Base-by-base conservation (phyloP, 2,888 invertebrate genomes). In the Melanostoma mellinum region DNA sequence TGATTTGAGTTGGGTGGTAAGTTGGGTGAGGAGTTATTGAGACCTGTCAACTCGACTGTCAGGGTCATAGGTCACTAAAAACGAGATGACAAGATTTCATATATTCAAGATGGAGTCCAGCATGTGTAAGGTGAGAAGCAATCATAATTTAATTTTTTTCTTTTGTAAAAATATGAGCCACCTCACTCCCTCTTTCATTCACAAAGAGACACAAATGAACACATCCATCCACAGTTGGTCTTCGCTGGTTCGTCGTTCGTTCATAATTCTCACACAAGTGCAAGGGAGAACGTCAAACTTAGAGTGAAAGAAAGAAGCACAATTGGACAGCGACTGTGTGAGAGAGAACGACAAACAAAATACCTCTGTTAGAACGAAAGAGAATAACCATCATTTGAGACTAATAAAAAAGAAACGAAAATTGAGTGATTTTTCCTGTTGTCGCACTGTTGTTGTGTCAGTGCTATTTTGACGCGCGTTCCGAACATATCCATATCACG, bases 391-490 rank as follows among this genome's bases (percentile, higher is more conserved):
- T 33, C 38, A 44, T 60, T 10, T 77, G 75, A 69, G 78, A 68
- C 78, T 78, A 69, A 71, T 77, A 55, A 20, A 74, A 74, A 86
- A 86, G 68, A 76, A 76, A 81, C 73, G 76, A 79, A 75, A 76
- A 79, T 88, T 87, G 89, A 88, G 88, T 88, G 88, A 88, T 88
- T 89, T 88, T 89, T 88, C 88, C 88, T 86, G 87, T 87, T 86
- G 87, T 85, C 86, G 85, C 88, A 87, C 88, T 89, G 89, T 90
- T 90, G 89, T 89, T 88, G 90, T 90, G 89, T 90, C 91, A 91
- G 90, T 91, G 89, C 88, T 89, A 89, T 90, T 91, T 91, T 89
- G 91, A 91, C 91, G 91, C 89, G 91, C 91, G 91, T 89, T 89
- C 88, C 88, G 90, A 90, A 90, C 90, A 91, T 90, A 89, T 89